Conservation (phyloP, 2,888 invertebrate genomes). For the Ceramica pisi region DNA sequence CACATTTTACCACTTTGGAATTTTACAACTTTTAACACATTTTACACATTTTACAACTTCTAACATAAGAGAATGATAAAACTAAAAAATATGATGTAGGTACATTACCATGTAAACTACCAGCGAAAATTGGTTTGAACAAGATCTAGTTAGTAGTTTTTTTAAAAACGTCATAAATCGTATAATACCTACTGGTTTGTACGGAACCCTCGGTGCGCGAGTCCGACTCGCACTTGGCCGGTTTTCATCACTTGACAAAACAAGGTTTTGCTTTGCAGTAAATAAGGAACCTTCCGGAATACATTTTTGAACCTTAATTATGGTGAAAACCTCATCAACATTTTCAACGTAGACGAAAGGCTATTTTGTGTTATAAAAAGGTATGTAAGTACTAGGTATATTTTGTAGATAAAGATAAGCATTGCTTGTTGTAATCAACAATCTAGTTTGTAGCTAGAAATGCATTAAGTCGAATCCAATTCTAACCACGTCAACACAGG, state of each 20-base stretch:
- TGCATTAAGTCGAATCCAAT: slow-evolving; percentile 4
- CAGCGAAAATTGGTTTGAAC: no score
- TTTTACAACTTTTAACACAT: no score
- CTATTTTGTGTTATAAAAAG: not conserved
- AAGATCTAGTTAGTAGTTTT: no score
- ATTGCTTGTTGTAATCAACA: not conserved
- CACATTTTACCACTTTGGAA: no score
- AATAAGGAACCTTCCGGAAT: not conserved
- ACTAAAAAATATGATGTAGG: no score
- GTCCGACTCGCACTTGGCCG: no score
- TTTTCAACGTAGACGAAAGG: not conserved
- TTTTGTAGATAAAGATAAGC: not conserved
- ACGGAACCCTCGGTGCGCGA: no score
- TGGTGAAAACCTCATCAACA: not conserved
- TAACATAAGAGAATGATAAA: no score
- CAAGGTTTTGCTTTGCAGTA: not conserved
- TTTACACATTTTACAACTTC: no score
- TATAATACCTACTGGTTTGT: no score
- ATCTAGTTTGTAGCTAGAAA: not conserved
- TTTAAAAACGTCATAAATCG: no score
- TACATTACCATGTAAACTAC: no score
- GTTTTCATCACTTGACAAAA: not conserved
- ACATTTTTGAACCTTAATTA: not conserved
- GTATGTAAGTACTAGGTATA: not conserved
- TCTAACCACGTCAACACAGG: slow-evolving; percentile 15